Evolutionary conservation across 2,797 vertebrate species (phyloP), one percentile per base, ranked within the genome.

Genomic region (Echiichthys vipera): DNA sequence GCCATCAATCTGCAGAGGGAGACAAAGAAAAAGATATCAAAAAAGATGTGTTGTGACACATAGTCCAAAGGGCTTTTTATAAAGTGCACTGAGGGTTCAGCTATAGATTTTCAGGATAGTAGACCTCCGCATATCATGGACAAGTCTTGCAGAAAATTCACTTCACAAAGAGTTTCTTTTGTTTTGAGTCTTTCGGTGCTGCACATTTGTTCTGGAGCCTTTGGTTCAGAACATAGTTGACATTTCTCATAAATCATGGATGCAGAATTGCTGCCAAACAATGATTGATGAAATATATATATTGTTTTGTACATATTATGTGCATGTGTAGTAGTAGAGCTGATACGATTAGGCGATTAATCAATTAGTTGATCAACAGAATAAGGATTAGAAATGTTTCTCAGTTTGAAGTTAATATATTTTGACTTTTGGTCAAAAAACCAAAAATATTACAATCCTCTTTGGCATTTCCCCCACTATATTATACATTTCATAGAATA

Each of bases 41-140:
- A 68, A 30, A 49, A 61, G 30, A 59, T 66, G 47, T 71, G 51
- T n/a, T 51, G 42, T 73, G 68, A 83, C 71, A 73, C 62, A 36
- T 20, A 30, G 53, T 74, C 69, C 69, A 79, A 62, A 74, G 56
- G 30, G 47, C 20, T 50, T 69, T 62, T 49, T 46, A 17, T 51
- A 39, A 69, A n/a, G 17, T 54, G 55, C 39, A 22, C 17, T 25
- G 18, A 18, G 18, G 15, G 11, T 53, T 61, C 34, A 67, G 34
- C 18, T 67, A 46, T 56, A 51, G 25, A 40, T 80, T 73, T 70
- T 50, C 36, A 54, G 37, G 46, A 50, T 63, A 7, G 36, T 24
- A 57, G 70, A 37, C 18, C 25, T 42, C 32, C 1, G 3, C n/a
- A 42, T 39, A 42, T 34, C 27, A 54, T 18, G 15, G 47, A 32